phyloP scores from a whole-genome alignment of 2,888 invertebrate species.

The Tetranychus truncatus region DNA sequence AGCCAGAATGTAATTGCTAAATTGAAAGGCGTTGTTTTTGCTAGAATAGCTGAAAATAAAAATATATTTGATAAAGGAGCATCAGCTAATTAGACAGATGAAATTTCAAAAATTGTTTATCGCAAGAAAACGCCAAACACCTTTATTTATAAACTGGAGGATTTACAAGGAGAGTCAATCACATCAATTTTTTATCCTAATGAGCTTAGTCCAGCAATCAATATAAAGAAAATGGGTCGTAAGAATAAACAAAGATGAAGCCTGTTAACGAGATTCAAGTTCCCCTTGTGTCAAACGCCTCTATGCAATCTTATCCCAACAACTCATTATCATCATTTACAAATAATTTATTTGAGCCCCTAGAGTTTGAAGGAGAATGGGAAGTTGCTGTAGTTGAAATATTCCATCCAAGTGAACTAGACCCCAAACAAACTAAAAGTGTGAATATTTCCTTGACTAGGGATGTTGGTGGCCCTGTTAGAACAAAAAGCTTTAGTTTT shows the following conservation, averaged over 20 bases:
- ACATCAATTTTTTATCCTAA: constrained; percentile 3
- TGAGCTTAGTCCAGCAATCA: not conserved
- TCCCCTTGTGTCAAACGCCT: not conserved
- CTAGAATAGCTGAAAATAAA: not conserved
- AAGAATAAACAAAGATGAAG: not conserved
- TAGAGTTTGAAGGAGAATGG: not conserved
- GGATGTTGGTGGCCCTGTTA: too few species aligned
- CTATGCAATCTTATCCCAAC: not conserved
- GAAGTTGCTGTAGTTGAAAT: too few species aligned
- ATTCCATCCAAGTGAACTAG: too few species aligned
- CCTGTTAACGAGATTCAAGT: not conserved
- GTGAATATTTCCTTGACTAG: too few species aligned
- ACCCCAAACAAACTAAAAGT: too few species aligned
- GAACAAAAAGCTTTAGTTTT: too few species aligned
- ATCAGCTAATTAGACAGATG: not conserved
- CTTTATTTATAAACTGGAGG: not conserved
- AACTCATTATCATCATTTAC: not conserved
- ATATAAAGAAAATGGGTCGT: too few species aligned
- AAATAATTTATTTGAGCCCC: not conserved
- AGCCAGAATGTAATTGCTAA: not conserved
- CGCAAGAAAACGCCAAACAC: not conserved
- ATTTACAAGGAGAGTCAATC: not conserved
- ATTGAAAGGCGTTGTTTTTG: not conserved
- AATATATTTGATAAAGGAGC: not conserved
- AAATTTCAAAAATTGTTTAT: not conserved